These are phyloP conservation scores for Isichthys henryi DNA, from an alignment of 2,113 vertebrate genomes.

Conservation along the genomic window DNA sequence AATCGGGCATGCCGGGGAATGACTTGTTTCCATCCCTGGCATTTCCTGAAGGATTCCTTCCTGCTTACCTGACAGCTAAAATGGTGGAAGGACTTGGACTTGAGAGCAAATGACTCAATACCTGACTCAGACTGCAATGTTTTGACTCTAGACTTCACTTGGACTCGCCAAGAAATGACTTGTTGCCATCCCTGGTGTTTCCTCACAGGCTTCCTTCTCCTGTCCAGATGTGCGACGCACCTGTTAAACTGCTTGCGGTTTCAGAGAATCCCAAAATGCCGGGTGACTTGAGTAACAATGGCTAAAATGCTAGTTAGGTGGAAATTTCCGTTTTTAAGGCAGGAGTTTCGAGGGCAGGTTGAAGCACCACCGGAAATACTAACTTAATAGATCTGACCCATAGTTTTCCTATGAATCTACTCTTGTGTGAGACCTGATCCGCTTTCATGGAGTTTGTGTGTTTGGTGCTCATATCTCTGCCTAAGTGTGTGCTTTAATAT, in stretches of 20 bases:
- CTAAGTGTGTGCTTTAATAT: background rate
- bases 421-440: slow-evolving; percentile 5
- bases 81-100: too few species aligned
- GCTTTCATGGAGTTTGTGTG: background rate
- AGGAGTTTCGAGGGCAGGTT: background rate
- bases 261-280: background rate
- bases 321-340: background rate
- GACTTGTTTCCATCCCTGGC: too few species aligned
- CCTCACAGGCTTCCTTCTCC: background rate
- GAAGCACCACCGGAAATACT: background rate
- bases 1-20: too few species aligned
- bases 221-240: too few species aligned
- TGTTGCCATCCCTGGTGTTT: background rate
- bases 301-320: background rate
- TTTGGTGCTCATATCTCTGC: background rate
- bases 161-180: too few species aligned
- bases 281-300: too few species aligned
- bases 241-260: background rate
- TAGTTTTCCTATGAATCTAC: background rate
- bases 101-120: too few species aligned
- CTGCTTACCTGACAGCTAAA: too few species aligned
- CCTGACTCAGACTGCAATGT: too few species aligned
- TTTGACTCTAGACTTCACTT: too few species aligned
- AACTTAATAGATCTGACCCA: background rate
- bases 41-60: too few species aligned